Evolutionary conservation across 2,888 invertebrate genomes (phyloP).

Genomic region (Melanchra persicariae): DNA sequence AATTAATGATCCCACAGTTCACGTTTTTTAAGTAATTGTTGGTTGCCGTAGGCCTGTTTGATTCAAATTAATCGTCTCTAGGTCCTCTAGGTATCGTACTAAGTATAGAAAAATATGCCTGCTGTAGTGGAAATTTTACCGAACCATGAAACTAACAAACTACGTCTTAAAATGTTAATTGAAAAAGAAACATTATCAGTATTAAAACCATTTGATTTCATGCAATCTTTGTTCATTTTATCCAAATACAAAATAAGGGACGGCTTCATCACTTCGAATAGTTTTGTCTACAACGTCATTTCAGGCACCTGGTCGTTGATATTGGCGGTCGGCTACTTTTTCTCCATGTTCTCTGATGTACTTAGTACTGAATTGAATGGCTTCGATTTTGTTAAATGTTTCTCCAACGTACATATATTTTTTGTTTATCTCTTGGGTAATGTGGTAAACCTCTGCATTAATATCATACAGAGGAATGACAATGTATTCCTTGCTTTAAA

Average conservation of each 20-base stretch:
- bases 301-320: slow-evolving; percentile 13
- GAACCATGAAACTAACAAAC: background rate
- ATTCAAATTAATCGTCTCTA: background rate
- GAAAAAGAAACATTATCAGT: slow-evolving; percentile 3
- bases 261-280: slow-evolving; percentile 6
- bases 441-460: background rate
- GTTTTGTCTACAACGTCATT: background rate
- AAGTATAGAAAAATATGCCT: background rate
- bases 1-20: no score
- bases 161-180: background rate
- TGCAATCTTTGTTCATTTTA: background rate
- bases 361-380: background rate
- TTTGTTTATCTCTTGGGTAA: background rate
- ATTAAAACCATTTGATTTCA: slow-evolving; percentile 17
- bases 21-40: no score
- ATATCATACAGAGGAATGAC: slow-evolving; percentile 4
- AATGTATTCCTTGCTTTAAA: slow-evolving; percentile 7
- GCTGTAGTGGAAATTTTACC: background rate
- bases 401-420: background rate
- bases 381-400: background rate
- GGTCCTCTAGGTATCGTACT: background rate
- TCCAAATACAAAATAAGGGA: slow-evolving; percentile 13
- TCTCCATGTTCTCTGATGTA: background rate
- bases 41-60: background rate
- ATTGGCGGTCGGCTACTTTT: background rate